These are phyloP conservation scores for Globicephala melas DNA, from an alignment of 2,113 vertebrate species.

Conservation along the genomic window DNA sequence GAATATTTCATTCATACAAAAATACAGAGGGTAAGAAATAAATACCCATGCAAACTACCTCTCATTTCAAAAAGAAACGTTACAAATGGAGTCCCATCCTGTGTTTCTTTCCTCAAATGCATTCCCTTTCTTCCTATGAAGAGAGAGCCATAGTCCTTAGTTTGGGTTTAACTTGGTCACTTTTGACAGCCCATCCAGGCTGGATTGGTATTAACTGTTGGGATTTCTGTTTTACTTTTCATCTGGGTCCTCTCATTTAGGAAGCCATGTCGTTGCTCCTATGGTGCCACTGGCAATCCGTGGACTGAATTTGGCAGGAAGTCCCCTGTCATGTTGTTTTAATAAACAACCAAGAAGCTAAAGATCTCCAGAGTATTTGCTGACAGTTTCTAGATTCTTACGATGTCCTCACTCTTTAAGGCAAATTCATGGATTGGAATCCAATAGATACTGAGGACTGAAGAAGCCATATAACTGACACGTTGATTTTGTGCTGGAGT, in stretches of 20 bases:
- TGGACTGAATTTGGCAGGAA: background rate
- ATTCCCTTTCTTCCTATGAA: background rate
- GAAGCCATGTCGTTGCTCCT: background rate
- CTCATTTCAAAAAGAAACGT: background rate
- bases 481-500: background rate
- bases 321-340: background rate
- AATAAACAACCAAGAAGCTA: background rate
- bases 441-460: background rate
- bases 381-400: background rate
- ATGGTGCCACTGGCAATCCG: accelerated
- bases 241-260: background rate
- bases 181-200: background rate
- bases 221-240: background rate
- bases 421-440: background rate
- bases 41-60: background rate
- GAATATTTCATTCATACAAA: background rate
- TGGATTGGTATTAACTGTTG: background rate
- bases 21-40: background rate
- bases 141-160: background rate
- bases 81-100: background rate
- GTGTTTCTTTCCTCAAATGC: background rate
- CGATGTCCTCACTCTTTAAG: background rate
- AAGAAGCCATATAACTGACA: accelerated
- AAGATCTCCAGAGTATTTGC: background rate
- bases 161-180: background rate